These are phyloP conservation scores for Drosophila phalerata DNA, from an alignment of 2,888 invertebrate genomes.

Conservation along the genomic window DNA sequence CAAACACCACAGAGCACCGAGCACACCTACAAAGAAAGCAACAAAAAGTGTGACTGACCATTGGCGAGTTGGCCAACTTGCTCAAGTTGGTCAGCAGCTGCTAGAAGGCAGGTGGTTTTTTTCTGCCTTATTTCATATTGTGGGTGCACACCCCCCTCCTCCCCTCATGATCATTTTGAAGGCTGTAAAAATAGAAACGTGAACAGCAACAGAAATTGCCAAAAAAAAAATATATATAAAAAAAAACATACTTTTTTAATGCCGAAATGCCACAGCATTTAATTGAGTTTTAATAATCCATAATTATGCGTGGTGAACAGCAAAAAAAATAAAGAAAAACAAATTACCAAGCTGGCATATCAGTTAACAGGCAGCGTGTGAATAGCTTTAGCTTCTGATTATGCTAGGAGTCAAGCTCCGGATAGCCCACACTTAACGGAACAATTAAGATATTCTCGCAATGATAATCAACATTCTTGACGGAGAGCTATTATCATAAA, in stretches of 20 bases:
- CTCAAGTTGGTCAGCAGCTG: constrained; percentile 41
- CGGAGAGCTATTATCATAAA: constrained; percentile 1
- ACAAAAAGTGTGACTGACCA: constrained; percentile 41
- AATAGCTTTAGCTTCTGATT: constrained; percentile 50
- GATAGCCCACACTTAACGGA: constrained; percentile 7
- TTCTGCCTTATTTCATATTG: constrained; percentile 36
- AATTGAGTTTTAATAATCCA: constrained; percentile 79
- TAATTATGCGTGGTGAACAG: constrained; percentile 66
- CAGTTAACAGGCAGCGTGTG: constrained; percentile 68
- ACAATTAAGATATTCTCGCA: constrained; percentile 34
- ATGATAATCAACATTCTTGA: constrained; percentile 15
- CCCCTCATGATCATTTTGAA: constrained; percentile 12
- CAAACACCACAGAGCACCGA: constrained; percentile 6
- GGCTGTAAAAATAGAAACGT: constrained; percentile 50
- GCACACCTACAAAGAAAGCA: constrained; percentile 40
- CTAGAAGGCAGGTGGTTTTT: constrained; percentile 45
- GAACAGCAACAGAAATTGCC: constrained; percentile 26
- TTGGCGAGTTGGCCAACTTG: constrained; percentile 35
- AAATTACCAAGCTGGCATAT: constrained; percentile 58
- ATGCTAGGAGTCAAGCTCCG: neutral
- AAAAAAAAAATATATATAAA: constrained; percentile 1
- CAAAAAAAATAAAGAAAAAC: constrained; percentile 11
- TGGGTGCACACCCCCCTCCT: constrained; percentile 41
- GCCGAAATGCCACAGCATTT: constrained; percentile 50
- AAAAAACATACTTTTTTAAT: constrained; percentile 25